A percentile compares a stretch with the other conserved stretches of the same genome.
Evolutionary conservation across 2,113 vertebrate species (phyloP).

Genomic region (Thryonomys swinderianus): DNA sequence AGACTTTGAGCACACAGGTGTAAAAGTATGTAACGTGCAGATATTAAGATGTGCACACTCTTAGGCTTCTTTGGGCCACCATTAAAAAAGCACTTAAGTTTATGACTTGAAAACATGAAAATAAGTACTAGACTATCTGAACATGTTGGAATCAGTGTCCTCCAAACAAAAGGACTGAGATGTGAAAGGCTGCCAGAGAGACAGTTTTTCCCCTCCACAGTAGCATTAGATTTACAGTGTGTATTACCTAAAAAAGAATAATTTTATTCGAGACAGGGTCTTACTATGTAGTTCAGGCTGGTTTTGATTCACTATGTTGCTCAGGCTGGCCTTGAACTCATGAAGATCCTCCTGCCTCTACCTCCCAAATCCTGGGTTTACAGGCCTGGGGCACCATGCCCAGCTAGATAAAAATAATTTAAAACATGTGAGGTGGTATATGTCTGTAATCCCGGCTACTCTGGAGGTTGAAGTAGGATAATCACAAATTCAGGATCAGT

Average conservation of each 20-base stretch:
- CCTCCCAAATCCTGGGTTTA: too few species aligned
- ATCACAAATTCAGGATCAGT: background rate
- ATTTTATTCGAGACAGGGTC: too few species aligned
- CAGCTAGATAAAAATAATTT: background rate
- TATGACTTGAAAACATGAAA: background rate
- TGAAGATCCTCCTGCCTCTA: too few species aligned
- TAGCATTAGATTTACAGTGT: background rate
- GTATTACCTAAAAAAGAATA: background rate
- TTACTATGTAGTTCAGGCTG: too few species aligned
- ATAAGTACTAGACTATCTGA: background rate
- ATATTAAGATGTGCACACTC: background rate
- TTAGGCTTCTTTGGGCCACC: background rate
- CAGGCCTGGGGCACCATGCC: too few species aligned
- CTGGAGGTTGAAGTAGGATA: background rate
- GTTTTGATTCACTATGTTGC: too few species aligned
- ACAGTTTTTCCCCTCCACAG: background rate
- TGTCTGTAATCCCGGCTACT: background rate
- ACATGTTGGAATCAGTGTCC: background rate
- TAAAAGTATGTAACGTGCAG: background rate
- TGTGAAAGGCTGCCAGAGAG: background rate
- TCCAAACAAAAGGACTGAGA: background rate
- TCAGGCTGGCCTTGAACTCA: too few species aligned
- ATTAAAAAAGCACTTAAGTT: background rate
- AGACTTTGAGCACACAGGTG: background rate
- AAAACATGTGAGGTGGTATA: background rate